phyloP scores from a whole-genome alignment of 2,113 vertebrate species.

The Oreotrochilus melanogaster region DNA sequence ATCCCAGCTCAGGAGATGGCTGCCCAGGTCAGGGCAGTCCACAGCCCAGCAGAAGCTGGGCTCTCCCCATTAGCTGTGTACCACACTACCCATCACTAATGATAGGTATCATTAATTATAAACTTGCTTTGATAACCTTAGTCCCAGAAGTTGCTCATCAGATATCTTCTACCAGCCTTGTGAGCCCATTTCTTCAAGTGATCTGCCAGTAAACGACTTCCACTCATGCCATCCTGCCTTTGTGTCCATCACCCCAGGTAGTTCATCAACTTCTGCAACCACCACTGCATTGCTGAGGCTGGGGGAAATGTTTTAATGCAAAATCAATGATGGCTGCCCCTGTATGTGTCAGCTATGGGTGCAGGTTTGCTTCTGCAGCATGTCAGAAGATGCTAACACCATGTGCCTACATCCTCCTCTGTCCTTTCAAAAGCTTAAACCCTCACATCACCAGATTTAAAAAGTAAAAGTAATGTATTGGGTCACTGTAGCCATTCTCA shows the following conservation, averaged over 20 bases:
- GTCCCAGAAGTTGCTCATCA: background rate
- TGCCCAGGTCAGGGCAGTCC: background rate
- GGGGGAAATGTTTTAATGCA: background rate
- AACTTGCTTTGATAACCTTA: background rate
- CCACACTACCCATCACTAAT: background rate
- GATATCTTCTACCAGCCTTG: background rate
- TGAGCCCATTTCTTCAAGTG: background rate
- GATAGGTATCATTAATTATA: background rate
- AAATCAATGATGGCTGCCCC: background rate
- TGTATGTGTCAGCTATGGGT: fast-evolving
- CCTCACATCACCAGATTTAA: background rate
- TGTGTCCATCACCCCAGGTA: background rate
- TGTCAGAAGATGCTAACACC: background rate
- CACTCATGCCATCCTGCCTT: background rate
- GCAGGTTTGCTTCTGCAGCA: background rate
- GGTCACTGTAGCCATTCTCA: background rate
- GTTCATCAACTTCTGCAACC: background rate
- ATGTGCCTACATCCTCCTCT: background rate
- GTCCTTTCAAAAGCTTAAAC: background rate
- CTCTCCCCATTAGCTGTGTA: background rate
- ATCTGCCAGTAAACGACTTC: background rate
- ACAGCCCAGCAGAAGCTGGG: background rate
- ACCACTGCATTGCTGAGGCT: background rate
- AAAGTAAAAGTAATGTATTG: background rate
- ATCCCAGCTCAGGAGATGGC: background rate